Percentiles rank a stretch among this genome's conserved stretches.
These are phyloP conservation scores for Berghia stephanieae DNA, from an alignment of 1,140 invertebrate genomes.

Conservation along the genomic window DNA sequence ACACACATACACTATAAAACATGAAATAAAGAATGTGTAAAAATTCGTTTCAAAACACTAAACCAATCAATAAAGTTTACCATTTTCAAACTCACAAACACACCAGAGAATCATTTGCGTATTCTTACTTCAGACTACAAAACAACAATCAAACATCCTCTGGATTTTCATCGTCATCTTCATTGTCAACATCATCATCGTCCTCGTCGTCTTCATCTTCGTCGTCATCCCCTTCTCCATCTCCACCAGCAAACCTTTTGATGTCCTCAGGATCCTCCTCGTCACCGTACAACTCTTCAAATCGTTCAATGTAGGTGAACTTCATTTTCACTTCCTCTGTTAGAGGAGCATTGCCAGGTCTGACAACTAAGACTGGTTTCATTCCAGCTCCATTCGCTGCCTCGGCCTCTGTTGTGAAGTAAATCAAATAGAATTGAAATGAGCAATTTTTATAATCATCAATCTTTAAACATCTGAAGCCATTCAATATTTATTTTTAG, in stretches of 20 bases:
- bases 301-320: slow-evolving; percentile 72
- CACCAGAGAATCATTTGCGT: too few species aligned
- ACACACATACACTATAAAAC: too few species aligned
- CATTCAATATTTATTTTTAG: too few species aligned
- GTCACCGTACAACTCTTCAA: slow-evolving; percentile 65
- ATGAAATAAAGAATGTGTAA: too few species aligned
- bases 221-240: slow-evolving; percentile 43
- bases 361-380: slow-evolving; percentile 74
- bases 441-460: too few species aligned
- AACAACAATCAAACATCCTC: too few species aligned
- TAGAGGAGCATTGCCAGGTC: slow-evolving; percentile 80
- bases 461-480: too few species aligned
- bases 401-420: slow-evolving; percentile 75
- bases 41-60: too few species aligned
- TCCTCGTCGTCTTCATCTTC: slow-evolving; percentile 48
- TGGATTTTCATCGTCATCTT: slow-evolving; percentile 37
- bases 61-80: too few species aligned
- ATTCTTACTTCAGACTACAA: too few species aligned
- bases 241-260: slow-evolving; percentile 47
- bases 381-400: slow-evolving; percentile 82
- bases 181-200: slow-evolving; percentile 42
- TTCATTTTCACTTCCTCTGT: slow-evolving; percentile 71
- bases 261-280: slow-evolving; percentile 54
- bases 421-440: not conserved
- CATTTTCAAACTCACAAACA: too few species aligned